Base-by-base conservation (phyloP, 37 sponge, comb jelly and placozoan species). In the Geodia barretti region DNA sequence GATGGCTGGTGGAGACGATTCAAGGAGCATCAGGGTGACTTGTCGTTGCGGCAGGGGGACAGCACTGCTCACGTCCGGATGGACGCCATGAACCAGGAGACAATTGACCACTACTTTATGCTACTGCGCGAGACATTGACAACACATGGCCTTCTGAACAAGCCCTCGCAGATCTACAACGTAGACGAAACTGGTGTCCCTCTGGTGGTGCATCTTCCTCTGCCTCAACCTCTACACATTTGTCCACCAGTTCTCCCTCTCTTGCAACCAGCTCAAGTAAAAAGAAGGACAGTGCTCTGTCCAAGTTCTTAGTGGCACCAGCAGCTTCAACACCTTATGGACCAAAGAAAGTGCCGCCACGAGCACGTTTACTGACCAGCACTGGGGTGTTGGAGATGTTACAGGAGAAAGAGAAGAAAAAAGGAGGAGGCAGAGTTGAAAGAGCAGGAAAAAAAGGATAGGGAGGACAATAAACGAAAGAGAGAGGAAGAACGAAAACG, bases 1-100 rank as follows among this genome's bases (percentile, higher is more conserved):
- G 78, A 77, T 85, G 85, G 85, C 24, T 85, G 85, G 78, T 85
- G 35, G 21, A 43, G 36, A 17, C 33, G 43, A 39, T 84, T 78
- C 77, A n/a, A 54, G 54, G 79, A 85, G 64, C 40, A 73, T 33
- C 78, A 85, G 42, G 72, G 72, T 60, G 2, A 77, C 23, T 39
- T 85, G 31, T 59, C 77, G 19, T 62, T 85, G 36, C 28, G 78
- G 31, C 75, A 42, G 32, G 76, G 84, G 31, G 85, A 85, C 59
- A 36, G 35, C 31, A 77, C 78, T 37, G 42, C 78, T 60, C 28
- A 39, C 19, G 78, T 63, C n/a, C 25, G 64, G 23, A 84, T 76
- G 73, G 77, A 77, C 7, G 63, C 73, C 40, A 37, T 85, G 41
- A 64, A 31, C 36, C 33, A 63, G 38, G 74, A 87, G 24, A 59